Percentiles rank a stretch among this genome's conserved stretches.
Evolutionary conservation across 1,140 invertebrate species (phyloP).

Genomic region (Conus ventricosus): DNA sequence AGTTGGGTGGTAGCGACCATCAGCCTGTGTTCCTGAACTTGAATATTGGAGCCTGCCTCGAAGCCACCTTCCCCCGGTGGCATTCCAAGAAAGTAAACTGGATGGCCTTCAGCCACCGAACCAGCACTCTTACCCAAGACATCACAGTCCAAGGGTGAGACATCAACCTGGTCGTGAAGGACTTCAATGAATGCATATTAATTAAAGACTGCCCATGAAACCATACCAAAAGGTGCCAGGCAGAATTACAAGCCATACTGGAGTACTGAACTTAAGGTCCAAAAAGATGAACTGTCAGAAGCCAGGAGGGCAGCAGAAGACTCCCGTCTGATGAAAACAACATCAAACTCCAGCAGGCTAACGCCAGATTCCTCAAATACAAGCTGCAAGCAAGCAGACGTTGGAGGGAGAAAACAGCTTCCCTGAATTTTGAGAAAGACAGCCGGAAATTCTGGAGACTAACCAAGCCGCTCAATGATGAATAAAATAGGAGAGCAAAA

Average conservation of each 20-base stretch:
- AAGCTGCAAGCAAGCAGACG: constrained; percentile 11
- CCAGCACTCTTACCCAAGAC: not conserved
- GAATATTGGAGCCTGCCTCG: constrained; percentile 11
- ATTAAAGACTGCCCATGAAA: constrained; percentile 29
- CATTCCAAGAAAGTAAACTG: constrained; percentile 38
- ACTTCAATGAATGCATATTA: constrained; percentile 33
- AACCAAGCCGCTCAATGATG: not conserved
- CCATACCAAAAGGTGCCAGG: constrained; percentile 24
- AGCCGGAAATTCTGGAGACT: constrained; percentile 1
- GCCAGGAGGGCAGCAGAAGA: constrained; percentile 21
- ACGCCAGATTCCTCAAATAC: constrained; percentile 13
- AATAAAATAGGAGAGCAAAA: not conserved
- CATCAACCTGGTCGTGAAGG: constrained; percentile 17
- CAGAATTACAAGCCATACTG: constrained; percentile 41
- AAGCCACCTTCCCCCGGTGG: not conserved
- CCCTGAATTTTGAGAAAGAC: constrained; percentile 18
- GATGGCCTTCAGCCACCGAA: constrained; percentile 19
- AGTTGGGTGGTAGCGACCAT: too few relatives aligned
- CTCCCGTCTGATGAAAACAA: not conserved
- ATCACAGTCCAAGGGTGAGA: constrained; percentile 17
- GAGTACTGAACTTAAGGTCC: constrained; percentile 32
- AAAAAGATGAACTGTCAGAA: constrained; percentile 29
- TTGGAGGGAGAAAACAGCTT: constrained; percentile 12
- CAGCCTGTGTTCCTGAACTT: too few relatives aligned
- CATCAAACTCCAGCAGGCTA: not conserved